These are phyloP conservation scores for Neosilurus mollespiculum DNA, from an alignment of 2,797 vertebrate species.

Conservation along the genomic window DNA sequence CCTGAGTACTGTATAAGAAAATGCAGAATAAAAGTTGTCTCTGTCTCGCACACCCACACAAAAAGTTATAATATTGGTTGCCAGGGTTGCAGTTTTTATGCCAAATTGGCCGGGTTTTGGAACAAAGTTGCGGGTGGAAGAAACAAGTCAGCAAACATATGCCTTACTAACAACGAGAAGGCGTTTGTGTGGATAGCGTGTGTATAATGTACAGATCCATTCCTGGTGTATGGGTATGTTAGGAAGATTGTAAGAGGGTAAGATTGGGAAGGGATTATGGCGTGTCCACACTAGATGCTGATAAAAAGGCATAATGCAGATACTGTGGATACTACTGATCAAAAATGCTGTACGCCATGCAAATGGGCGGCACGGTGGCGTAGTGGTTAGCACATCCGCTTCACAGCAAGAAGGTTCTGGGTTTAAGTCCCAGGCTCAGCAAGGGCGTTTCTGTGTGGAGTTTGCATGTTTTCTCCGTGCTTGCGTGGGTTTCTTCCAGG, in stretches of 20 bases:
- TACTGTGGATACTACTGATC: not conserved
- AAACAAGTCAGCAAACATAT: not conserved
- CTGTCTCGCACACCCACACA: not conserved
- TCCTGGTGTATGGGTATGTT: not conserved
- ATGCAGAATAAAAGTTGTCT: not conserved
- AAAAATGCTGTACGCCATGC: too few relatives aligned
- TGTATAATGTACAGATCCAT: not conserved
- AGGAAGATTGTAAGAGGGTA: not conserved
- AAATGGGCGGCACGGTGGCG: too few relatives aligned
- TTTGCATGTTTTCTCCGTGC: too few relatives aligned
- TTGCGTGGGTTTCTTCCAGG: too few relatives aligned
- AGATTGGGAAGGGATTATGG: not conserved
- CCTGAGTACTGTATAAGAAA: not conserved
- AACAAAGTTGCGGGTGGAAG: not conserved
- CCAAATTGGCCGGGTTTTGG: conserved; percentile 8
- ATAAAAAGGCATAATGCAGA: not conserved
- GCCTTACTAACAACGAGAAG: not conserved
- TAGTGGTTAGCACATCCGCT: too few relatives aligned
- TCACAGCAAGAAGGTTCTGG: too few relatives aligned
- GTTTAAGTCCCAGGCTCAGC: too few relatives aligned
- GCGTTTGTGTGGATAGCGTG: not conserved
- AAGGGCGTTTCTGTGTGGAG: too few relatives aligned
- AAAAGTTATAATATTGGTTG: not conserved
- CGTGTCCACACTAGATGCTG: not conserved
- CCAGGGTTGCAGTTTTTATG: not conserved